phyloP scores from a whole-genome alignment of 2,888 invertebrate species.

The Chorisops tibialis region DNA sequence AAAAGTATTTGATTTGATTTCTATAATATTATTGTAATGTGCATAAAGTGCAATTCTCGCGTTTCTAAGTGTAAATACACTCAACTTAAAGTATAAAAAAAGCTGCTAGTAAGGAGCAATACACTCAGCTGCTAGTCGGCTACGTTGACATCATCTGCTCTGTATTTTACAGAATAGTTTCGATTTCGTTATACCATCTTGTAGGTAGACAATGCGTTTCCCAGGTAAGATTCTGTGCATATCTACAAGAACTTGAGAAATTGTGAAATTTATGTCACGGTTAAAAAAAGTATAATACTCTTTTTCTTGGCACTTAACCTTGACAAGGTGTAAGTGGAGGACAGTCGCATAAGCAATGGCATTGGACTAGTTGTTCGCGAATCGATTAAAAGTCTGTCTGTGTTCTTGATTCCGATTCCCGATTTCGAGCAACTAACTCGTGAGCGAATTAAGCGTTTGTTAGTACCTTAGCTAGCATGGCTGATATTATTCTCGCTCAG shows the following conservation, averaged over 20 bases:
- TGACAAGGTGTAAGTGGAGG: slow-evolving; percentile 20
- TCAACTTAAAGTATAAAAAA: not conserved
- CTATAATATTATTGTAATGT: no score
- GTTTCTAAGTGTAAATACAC: not conserved
- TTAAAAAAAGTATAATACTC: not conserved
- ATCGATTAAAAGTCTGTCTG: slow-evolving; percentile 19
- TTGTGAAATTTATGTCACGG: slow-evolving; percentile 21
- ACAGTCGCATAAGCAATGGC: slow-evolving; percentile 20
- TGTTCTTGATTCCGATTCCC: not conserved
- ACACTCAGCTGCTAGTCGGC: no score
- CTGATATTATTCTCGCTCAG: no score
- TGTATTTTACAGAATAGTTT: no score
- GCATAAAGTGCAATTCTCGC: not conserved
- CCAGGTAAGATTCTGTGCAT: not conserved
- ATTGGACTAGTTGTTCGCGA: slow-evolving; percentile 19
- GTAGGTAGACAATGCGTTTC: not conserved
- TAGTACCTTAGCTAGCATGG: not conserved
- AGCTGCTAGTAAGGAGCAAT: no score
- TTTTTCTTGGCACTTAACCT: slow-evolving; percentile 20
- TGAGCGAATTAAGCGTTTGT: not conserved
- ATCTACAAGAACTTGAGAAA: not conserved
- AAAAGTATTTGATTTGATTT: not conserved
- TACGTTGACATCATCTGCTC: no score
- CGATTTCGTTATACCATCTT: no score
- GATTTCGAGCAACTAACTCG: not conserved